phyloP scores from a whole-genome alignment of 2,797 vertebrate genomes.

The Anolis apletophallus region DNA sequence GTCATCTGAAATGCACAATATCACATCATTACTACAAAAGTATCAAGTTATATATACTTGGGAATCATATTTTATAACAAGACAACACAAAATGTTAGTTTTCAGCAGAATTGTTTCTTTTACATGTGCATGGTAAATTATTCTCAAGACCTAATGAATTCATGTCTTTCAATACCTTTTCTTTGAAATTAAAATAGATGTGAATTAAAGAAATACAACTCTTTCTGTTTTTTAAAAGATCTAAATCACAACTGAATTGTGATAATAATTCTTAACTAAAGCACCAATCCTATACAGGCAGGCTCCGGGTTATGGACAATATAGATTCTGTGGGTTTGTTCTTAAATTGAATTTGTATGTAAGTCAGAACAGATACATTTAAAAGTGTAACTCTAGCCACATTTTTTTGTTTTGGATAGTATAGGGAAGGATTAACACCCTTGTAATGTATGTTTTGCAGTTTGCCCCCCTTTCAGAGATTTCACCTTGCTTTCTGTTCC shows the following conservation, averaged over 20 bases:
- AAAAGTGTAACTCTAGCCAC: no score
- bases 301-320: no score
- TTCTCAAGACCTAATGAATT: neutral
- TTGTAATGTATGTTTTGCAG: no score
- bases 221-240: neutral
- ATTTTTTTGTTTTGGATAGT: no score
- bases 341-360: no score
- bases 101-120: neutral
- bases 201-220: neutral
- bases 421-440: no score
- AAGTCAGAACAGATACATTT: no score
- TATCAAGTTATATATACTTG: conserved; percentile 14
- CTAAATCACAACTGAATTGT: neutral
- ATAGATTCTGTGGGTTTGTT: no score
- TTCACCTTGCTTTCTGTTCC: no score
- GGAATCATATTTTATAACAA: neutral
- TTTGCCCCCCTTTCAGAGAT: no score
- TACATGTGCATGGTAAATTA: neutral
- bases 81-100: neutral
- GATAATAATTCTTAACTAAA: neutral
- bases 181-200: neutral
- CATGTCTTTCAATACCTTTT: neutral
- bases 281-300: neutral
- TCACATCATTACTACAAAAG: neutral
- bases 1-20: conserved; percentile 73